A percentile compares a stretch with the other conserved stretches of the same genome.
phyloP scores from a whole-genome alignment of 2,797 vertebrate species.

The Coregonus sp. region DNA sequence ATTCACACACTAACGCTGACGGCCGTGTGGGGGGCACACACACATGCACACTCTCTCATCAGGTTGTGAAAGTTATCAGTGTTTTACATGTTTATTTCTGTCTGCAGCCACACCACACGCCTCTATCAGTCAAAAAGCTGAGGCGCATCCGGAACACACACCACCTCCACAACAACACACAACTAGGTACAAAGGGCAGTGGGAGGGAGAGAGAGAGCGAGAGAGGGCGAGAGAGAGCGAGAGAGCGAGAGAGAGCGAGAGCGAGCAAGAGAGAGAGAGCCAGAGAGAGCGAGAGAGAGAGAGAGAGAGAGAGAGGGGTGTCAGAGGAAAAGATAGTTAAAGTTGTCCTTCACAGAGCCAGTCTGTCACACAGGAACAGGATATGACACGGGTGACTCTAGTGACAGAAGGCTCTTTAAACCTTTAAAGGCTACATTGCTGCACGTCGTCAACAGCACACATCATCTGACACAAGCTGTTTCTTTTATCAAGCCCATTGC shows the following conservation, averaged over 20 bases:
- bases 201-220: neutral
- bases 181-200: neutral
- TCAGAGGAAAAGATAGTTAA: neutral
- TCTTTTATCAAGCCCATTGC: neutral
- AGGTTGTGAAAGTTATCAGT: constrained; percentile 14
- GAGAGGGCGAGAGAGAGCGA: too few relatives aligned
- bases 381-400: neutral
- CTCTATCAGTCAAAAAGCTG: neutral
- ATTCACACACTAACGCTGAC: constrained; percentile 2
- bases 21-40: neutral
- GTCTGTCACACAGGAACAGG: neutral
- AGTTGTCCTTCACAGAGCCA: too few relatives aligned
- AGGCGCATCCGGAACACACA: neutral
- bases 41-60: neutral
- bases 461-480: neutral
- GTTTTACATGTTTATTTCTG: constrained; percentile 20
- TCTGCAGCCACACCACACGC: neutral
- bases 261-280: neutral
- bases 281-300: neutral
- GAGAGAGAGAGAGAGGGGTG: neutral
- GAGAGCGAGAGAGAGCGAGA: too few relatives aligned
- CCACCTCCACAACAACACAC: neutral
- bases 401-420: constrained; percentile 1
- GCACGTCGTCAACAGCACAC: neutral
- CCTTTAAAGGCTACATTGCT: constrained; percentile 2